phyloP scores from a whole-genome alignment of 2,888 invertebrate genomes.

The Drosophila diplacantha region DNA sequence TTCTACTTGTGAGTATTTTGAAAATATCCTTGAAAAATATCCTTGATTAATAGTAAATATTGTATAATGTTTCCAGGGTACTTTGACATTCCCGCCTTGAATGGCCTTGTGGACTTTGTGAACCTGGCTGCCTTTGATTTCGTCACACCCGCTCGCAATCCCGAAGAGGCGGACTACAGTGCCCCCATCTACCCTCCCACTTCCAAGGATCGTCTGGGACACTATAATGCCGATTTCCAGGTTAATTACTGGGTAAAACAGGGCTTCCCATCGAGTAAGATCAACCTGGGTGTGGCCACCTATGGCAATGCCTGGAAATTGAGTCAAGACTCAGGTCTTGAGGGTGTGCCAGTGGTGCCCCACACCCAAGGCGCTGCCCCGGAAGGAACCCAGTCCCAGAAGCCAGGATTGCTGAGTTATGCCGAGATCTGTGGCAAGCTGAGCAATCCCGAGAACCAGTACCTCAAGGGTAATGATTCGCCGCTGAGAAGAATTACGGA shows the following conservation, averaged over 20 bases:
- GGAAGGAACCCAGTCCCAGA: conserved; percentile 84
- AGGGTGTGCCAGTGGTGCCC: conserved; percentile 86
- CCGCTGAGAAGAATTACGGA: conserved; percentile 86
- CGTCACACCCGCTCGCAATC: conserved; percentile 85
- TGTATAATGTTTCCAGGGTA: conserved; percentile 81
- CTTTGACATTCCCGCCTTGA: conserved; percentile 85
- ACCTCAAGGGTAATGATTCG: conserved; percentile 82
- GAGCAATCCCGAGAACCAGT: conserved; percentile 81
- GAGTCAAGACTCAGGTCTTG: conserved; percentile 84
- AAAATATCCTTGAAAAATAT: neutral
- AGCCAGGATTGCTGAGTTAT: conserved; percentile 85
- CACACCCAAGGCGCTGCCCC: conserved; percentile 84
- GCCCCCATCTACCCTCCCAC: conserved; percentile 85
- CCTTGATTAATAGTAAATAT: neutral
- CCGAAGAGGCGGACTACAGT: conserved; percentile 87
- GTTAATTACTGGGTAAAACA: conserved; percentile 82
- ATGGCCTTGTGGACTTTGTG: conserved; percentile 87
- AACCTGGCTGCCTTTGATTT: conserved; percentile 89
- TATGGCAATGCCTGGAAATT: conserved; percentile 88
- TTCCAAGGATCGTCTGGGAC: conserved; percentile 81
- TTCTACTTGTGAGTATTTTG: conserved; percentile 80
- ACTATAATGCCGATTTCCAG: conserved; percentile 83
- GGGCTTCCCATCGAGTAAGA: conserved; percentile 82
- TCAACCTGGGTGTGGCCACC: conserved; percentile 85
- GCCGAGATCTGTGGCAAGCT: conserved; percentile 87